Conservation (phyloP, 1,140 invertebrate genomes). For the Pogonus chalceus region DNA sequence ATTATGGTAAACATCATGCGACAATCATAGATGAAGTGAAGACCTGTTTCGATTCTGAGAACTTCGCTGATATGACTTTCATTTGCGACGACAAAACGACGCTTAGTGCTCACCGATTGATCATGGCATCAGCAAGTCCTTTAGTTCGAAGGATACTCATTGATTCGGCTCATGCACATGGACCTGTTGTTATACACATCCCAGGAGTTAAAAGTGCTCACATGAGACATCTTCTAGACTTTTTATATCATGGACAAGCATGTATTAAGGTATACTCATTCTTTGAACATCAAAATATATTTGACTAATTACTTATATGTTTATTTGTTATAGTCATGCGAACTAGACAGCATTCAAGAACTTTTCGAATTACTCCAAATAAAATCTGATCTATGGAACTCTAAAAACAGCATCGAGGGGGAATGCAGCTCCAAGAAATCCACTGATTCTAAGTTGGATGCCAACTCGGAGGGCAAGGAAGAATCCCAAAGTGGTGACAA, state of each 20-base stretch:
- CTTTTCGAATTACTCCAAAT: slow-evolving; percentile 72
- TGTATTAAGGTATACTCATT: slow-evolving; percentile 57
- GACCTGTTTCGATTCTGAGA: slow-evolving; percentile 69
- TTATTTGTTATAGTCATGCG: slow-evolving; percentile 54
- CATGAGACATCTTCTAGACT: slow-evolving; percentile 67
- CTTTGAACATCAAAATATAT: background rate
- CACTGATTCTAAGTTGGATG: slow-evolving; percentile 49
- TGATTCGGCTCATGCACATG: slow-evolving; percentile 58
- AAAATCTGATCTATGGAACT: slow-evolving; percentile 65
- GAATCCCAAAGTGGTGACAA: slow-evolving; percentile 28
- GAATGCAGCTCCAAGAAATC: slow-evolving; percentile 44
- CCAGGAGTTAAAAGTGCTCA: slow-evolving; percentile 67
- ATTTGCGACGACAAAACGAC: slow-evolving; percentile 67
- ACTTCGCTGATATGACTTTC: slow-evolving; percentile 70
- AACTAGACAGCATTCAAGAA: slow-evolving; percentile 70
- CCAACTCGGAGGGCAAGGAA: slow-evolving; percentile 47
- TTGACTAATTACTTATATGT: background rate
- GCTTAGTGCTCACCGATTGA: slow-evolving; percentile 65
- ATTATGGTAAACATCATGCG: slow-evolving; percentile 82
- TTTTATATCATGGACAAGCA: slow-evolving; percentile 74
- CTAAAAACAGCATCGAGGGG: slow-evolving; percentile 40
- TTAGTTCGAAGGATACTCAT: slow-evolving; percentile 62
- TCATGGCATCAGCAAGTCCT: slow-evolving; percentile 73
- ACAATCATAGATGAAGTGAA: slow-evolving; percentile 77
- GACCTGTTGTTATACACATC: slow-evolving; percentile 65